Base-by-base conservation (phyloP, 1,140 invertebrate genomes). In the Melitaea cinxia region DNA sequence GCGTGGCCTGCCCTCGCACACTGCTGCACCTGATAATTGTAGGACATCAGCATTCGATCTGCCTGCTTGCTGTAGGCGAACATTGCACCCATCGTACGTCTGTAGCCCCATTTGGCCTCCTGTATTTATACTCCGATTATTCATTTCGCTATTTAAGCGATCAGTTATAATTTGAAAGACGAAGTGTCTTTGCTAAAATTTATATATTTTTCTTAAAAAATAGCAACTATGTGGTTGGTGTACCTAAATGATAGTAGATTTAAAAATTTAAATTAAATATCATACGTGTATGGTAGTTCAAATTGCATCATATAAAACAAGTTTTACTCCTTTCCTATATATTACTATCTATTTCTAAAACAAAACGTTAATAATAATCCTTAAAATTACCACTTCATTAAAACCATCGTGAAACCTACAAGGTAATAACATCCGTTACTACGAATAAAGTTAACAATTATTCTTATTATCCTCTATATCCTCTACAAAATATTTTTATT, bases 31-130 rank as follows among this genome's bases (percentile, higher is more conserved):
- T 91, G 88, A 68, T 83, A 87, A 88, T 88, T 91, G 85, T 89
- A 88, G 73, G 88, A 89, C 83, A 89, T 89, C 84, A 91, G 88
- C 88, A 91, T 89, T 60, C 86, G 85, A 80, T 89, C 86, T 62
- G 83, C 84, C 69, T 87, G 86, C 80, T 83, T 85, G 86, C 78
- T 87, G 85, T 88, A 87, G 73, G 88, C 88, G 82, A 91, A 89
- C 88, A 91, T 87, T 69, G 86, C 88, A 75, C 88, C 88, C 88
- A 91, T 91, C 73, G 88, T 91, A 62, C 86, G 85, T 72, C 86
- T 80, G 85, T 89, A 91, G 84, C 88, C 88, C 86, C 86, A 89
- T 86, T 89, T 89, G 76, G 82, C 88, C 81, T 91, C 88, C 88
- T 91, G 85, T 66, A 77, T 83, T n/a, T 83, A 81, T 57, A 85